phyloP scores from a whole-genome alignment of 1,140 invertebrate species.

The Lasioglossum albipes region DNA sequence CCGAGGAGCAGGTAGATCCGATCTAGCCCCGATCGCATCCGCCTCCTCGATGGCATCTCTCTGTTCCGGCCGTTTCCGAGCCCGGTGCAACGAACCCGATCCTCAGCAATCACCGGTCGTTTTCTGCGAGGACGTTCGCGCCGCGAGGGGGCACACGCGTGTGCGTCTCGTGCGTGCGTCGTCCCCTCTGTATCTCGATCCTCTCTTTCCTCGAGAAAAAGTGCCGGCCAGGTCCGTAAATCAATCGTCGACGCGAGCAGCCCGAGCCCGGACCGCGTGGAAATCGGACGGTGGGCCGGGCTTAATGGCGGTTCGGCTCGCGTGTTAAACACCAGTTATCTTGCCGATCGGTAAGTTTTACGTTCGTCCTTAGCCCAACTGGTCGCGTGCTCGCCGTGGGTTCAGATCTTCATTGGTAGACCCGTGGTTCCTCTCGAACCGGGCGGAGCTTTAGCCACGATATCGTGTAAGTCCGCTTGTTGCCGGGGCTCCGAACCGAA shows the following conservation, averaged over 20 bases:
- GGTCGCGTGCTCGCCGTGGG: conserved; percentile 67
- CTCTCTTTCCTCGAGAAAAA: conserved; percentile 54
- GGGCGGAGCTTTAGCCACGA: conserved; percentile 60
- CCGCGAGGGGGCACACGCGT: conserved; percentile 14
- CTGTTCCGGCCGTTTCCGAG: conserved; percentile 40
- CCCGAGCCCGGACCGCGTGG: conserved; percentile 40
- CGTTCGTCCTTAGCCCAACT: conserved; percentile 70
- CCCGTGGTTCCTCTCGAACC: conserved; percentile 46
- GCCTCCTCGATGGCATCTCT: conserved; percentile 38
- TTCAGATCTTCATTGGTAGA: conserved; percentile 69
- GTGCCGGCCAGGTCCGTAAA: conserved; percentile 45
- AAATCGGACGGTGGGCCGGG: conserved; percentile 62
- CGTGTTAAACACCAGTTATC: conserved; percentile 75
- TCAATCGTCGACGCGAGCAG: conserved; percentile 55
- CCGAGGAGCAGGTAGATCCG: conserved; percentile 36
- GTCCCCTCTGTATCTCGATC: conserved; percentile 44
- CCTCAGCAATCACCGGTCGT: conserved; percentile 32
- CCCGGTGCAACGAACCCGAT: conserved; percentile 58
- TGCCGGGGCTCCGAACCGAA: background rate
- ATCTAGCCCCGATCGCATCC: conserved; percentile 47
- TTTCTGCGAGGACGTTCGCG: conserved; percentile 23
- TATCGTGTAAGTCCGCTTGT: conserved; percentile 42
- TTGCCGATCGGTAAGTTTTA: conserved; percentile 73
- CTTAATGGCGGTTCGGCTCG: conserved; percentile 69
- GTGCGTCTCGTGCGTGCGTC: conserved; percentile 31